Evolutionary conservation across 1,140 invertebrate genomes (phyloP), one percentile per base, ranked within the genome.

Genomic region (Sycophila sp.): DNA sequence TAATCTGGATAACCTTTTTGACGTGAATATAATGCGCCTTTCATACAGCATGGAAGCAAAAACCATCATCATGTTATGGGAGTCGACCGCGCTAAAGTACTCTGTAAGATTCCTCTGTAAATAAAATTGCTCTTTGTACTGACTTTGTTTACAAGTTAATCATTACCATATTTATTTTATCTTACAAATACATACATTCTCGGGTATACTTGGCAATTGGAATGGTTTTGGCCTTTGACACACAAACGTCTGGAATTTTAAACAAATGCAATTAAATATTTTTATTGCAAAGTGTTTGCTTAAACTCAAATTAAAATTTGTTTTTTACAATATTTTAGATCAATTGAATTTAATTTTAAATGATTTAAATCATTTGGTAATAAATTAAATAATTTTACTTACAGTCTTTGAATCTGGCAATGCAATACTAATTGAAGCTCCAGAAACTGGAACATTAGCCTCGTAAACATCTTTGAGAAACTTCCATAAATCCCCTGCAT

Each of bases 21-120:
- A 98, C 5, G 92, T 94, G 73, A 98, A 92, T 62, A 98, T 91
- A 69, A 99, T 95, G 38, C 97, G 87, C 63, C 97, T 88, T 85
- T 99, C 97, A 78, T 95, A 93, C 13, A 99, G 86, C 90, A 98
- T 93, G 30, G 96, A 96, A 4, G 96, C 96, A 89, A 98, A 98
- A 72, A 99, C 89, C 7, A 91, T 90, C 82, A 97, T 94, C 97
- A 98, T 98, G 80, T 96, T 97, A 78, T 94, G 91, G 26, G 91
- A 87, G 84, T 97, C 94, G 51, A 98, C 90, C 15, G 96, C 96
- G 85, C 94, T 98, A 85, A 95, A 98, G 89, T 98, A 98, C 85
- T 98, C 95, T 65, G 94, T 97, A 66, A 98, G 87, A 86, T 98
- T 98, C 81, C 95, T 92, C 96, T 98, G 87, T 64, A 82, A 83